Conservation (phyloP, 2,797 vertebrate species). For the Neomorphus geoffroyi region DNA sequence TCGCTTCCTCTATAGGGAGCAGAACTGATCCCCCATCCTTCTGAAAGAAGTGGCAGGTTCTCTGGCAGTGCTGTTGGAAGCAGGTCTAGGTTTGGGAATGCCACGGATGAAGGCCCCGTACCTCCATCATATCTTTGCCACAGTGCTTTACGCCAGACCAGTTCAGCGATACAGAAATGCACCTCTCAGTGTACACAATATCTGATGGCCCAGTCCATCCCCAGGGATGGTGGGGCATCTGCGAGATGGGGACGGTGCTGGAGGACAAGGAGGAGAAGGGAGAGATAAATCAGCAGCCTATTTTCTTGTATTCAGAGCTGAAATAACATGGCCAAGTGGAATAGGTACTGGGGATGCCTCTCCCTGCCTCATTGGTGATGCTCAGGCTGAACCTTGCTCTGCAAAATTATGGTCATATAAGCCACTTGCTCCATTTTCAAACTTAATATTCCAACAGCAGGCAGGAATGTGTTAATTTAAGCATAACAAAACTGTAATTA, state of each 20-base stretch:
- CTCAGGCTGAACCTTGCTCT: background rate
- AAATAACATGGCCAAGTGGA: background rate
- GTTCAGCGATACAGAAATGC: background rate
- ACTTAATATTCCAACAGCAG: background rate
- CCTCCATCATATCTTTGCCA: background rate
- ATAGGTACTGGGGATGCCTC: background rate
- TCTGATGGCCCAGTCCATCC: background rate
- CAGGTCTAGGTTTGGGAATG: background rate
- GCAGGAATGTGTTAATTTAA: background rate
- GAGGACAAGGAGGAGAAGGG: background rate
- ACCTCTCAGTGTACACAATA: background rate
- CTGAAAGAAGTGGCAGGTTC: no score
- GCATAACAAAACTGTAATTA: background rate
- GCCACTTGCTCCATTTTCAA: background rate
- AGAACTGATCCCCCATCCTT: background rate
- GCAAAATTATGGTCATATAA: background rate
- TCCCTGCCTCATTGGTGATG: background rate
- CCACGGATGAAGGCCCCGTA: rapidly evolving
- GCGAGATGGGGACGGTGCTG: background rate
- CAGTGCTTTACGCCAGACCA: background rate
- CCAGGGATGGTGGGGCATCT: background rate
- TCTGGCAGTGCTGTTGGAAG: background rate
- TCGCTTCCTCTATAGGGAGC: background rate
- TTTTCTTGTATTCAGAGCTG: background rate
- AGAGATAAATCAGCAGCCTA: background rate